Evolutionary conservation across 1,140 invertebrate species (phyloP), one percentile per base, ranked within the genome.

Genomic region (Eubasilissa regina): DNA sequence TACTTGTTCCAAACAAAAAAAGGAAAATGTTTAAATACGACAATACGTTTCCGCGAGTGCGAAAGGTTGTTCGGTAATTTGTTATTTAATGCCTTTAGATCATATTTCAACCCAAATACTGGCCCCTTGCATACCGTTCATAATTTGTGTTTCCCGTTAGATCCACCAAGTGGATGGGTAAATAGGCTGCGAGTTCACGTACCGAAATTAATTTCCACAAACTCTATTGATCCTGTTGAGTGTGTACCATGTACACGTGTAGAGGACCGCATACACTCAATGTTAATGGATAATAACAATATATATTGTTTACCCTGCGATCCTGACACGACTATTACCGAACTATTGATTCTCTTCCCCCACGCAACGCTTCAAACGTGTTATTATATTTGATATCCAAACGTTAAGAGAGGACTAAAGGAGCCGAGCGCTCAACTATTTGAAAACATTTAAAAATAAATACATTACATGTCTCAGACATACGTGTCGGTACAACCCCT

Each of bases 241-340:
- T 25, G 60, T 64, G 60, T 64, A 35, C 19, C 35, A 21, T 64
- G 13, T 64, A 64, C 60, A 64, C 60, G 35, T 44, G 60, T 35
- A n/a, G 60, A 25, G 10, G 19, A 64, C 19, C 60, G 35, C 64
- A 68, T 43, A 68, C 64, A 68, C 64, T 68, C 13, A 21, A 48
- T 68, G 64, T 68, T 68, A 68, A 68, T 68, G 44, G 64, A 68
- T 68, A 68, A 68, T 68, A 68, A 68, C 64, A 68, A 68, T 68
- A 43, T 68, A 47, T 68, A 48, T 68, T 68, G 64, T 68, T 68
- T 68, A 45, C 45, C 64, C 64, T 68, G 64, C 43, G n/a, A 45
- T 68, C 64, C 64, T 19, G 64, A 21, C 64, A 68, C 21, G 43
- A 44, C 44, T 48, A 68, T 68, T 68, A 68, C 43, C n/a, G 64